Conservation (phyloP, 2,888 invertebrate species). For the Protodeltote pygarga region DNA sequence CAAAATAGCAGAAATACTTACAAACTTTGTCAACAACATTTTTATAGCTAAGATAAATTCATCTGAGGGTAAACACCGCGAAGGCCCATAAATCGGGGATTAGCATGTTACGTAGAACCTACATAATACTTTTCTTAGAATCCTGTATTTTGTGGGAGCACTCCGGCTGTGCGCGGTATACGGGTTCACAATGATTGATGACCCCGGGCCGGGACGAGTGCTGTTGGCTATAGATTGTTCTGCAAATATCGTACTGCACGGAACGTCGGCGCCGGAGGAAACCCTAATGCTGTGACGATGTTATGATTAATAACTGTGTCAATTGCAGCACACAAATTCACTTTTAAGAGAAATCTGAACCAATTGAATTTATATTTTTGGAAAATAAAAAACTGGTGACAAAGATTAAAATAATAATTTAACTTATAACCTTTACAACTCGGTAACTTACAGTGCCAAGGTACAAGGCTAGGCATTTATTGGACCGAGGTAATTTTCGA, state of each 20-base stretch:
- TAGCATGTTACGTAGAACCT: slow-evolving; percentile 41
- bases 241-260: slow-evolving; percentile 34
- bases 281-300: slow-evolving; percentile 22
- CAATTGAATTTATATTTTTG: too few relatives aligned
- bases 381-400: too few relatives aligned
- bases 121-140: slow-evolving; percentile 50
- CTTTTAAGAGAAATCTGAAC: slow-evolving; percentile 4
- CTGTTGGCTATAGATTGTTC: slow-evolving; percentile 36
- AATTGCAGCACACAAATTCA: slow-evolving; percentile 1
- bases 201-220: slow-evolving; percentile 22
- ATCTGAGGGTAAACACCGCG: slow-evolving; percentile 47
- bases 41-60: slow-evolving; percentile 45
- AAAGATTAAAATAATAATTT: too few relatives aligned
- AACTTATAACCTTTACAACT: slow-evolving; percentile 14
- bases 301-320: slow-evolving; percentile 30
- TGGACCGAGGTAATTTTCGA: not conserved
- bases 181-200: slow-evolving; percentile 60
- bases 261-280: slow-evolving; percentile 18
- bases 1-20: too few relatives aligned
- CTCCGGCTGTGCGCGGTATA: slow-evolving; percentile 45
- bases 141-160: slow-evolving; percentile 48
- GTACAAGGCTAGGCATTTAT: not conserved
- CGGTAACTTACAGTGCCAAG: slow-evolving; percentile 27
- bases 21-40: slow-evolving; percentile 37
- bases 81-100: slow-evolving; percentile 53